These are phyloP conservation scores for Pelobates fuscus DNA, from an alignment of 2,113 vertebrate genomes.

Conservation along the genomic window DNA sequence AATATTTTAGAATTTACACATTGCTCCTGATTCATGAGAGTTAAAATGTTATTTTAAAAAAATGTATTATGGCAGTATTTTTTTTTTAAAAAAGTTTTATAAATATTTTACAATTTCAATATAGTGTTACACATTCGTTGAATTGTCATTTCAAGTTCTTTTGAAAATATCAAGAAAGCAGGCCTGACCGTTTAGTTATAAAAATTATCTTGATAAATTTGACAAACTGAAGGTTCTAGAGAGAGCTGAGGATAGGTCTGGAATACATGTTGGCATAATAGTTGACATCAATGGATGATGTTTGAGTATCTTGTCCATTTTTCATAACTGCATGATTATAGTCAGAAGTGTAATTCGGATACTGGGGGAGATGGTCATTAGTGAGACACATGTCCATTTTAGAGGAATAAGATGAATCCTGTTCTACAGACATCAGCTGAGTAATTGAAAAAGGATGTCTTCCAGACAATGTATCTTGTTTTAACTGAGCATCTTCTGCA, in stretches of 20 bases:
- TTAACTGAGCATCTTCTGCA: constrained; percentile 32
- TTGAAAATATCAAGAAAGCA: too few relatives aligned
- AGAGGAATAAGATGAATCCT: constrained; percentile 26
- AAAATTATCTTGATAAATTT: background rate
- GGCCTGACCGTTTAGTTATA: too few relatives aligned
- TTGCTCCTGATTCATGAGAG: too few relatives aligned
- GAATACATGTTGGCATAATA: constrained; percentile 52
- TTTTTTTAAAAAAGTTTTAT: too few relatives aligned
- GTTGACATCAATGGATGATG: constrained; percentile 35
- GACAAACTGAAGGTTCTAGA: constrained; percentile 23
- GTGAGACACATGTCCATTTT: constrained; percentile 37
- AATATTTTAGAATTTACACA: too few relatives aligned
- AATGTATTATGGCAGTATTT: too few relatives aligned
- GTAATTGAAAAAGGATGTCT: constrained; percentile 55
- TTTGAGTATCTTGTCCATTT: constrained; percentile 33
- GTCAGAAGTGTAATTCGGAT: constrained; percentile 39
- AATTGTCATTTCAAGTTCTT: too few relatives aligned
- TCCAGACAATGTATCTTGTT: constrained; percentile 21
- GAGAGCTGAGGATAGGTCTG: constrained; percentile 53
- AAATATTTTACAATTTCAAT: too few relatives aligned
- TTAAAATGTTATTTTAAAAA: too few relatives aligned
- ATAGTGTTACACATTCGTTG: too few relatives aligned
- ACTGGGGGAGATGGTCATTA: constrained; percentile 39
- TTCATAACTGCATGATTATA: constrained; percentile 19
- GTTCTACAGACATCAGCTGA: constrained; percentile 52